A percentile compares a stretch with the other conserved stretches of the same genome.
Evolutionary conservation across 2,888 invertebrate species (phyloP).

Genomic region (Halocaridina rubra): DNA sequence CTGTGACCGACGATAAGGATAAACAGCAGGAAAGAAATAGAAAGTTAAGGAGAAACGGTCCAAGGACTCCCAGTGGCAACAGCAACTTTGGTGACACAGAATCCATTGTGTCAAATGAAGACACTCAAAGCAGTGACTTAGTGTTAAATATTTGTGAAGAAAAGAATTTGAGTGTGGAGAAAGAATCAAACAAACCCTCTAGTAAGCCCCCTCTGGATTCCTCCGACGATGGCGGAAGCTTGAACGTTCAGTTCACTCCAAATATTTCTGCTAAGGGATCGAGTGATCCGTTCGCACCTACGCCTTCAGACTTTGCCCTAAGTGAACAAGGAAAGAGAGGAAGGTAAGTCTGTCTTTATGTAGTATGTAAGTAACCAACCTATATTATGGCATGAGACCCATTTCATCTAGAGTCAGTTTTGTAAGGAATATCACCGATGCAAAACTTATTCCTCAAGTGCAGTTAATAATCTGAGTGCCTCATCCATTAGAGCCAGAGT

Average conservation of each 20-base stretch:
- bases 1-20: slow-evolving; percentile 24
- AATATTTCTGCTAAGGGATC: slow-evolving; percentile 24
- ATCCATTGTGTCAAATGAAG: slow-evolving; percentile 56
- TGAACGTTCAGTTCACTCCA: slow-evolving; percentile 52
- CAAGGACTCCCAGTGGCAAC: slow-evolving; percentile 47
- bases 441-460: no score
- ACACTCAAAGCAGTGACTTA: slow-evolving; percentile 50
- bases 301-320: slow-evolving; percentile 50
- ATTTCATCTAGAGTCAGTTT: no score
- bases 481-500: no score
- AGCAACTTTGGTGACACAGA: slow-evolving; percentile 48
- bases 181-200: slow-evolving; percentile 56
- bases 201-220: slow-evolving; percentile 51
- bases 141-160: slow-evolving; percentile 61
- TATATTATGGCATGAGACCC: no score
- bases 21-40: slow-evolving; percentile 51
- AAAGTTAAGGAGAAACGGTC: slow-evolving; percentile 55
- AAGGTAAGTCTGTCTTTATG: slow-evolving; percentile 8
- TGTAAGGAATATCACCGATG: no score
- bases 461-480: no score
- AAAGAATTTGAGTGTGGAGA: slow-evolving; percentile 56
- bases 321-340: slow-evolving; percentile 44
- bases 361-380: no score
- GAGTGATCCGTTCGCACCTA: slow-evolving; percentile 52
- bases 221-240: slow-evolving; percentile 45